Evolutionary conservation across 2,113 vertebrate species (phyloP), one percentile per base, ranked within the genome.

Genomic region (Mormoops blainvillei): DNA sequence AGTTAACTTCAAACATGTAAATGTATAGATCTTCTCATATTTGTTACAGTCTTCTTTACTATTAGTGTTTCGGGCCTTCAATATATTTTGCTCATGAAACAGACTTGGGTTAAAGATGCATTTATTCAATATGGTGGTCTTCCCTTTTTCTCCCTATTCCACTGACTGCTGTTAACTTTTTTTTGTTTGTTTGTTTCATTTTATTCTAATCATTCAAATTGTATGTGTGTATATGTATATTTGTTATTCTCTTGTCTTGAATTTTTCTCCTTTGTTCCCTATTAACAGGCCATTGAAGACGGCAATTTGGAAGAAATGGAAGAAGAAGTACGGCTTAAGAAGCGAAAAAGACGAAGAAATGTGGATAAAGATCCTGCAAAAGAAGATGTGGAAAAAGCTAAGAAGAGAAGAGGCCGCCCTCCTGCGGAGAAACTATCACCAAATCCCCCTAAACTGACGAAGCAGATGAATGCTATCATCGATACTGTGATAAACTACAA

Each of bases 231-330:
- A 19, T 33, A 12, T 41, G 6, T 43, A 2, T 63, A 45, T 45
- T 20, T 33, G 63, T 94, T 71, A 85, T 83, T 89, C 83, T 77
- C 73, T 97, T 20, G 48, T 71, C 96, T 97, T 97, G 94, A 92
- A 95, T 97, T 95, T 81, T 48, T 15, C 19, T 80, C 48, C 89
- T 71, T 24, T 56, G 54, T 98, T 96, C 87, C 80, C 76, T 74
- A 7, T 88, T 94, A 45, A 98, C 97, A 99, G 99, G 99, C 99
- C 89, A 99, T 99, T 13, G 99, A 99, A 98, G 99, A 99, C 97
- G 99, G 99, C 81, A 99, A 99, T 98, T 98, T 99, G 98, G 99
- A 99, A 94, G 99, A 99, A 98, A 99, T 99, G 99, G 99, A 99
- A 98, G 99, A 99, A 98, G 99, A 99, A 96, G 99, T 99, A 54